Evolutionary conservation across 2,113 vertebrate genomes (phyloP), one percentile per base, ranked within the genome.

Genomic region (Centropus unirufus): DNA sequence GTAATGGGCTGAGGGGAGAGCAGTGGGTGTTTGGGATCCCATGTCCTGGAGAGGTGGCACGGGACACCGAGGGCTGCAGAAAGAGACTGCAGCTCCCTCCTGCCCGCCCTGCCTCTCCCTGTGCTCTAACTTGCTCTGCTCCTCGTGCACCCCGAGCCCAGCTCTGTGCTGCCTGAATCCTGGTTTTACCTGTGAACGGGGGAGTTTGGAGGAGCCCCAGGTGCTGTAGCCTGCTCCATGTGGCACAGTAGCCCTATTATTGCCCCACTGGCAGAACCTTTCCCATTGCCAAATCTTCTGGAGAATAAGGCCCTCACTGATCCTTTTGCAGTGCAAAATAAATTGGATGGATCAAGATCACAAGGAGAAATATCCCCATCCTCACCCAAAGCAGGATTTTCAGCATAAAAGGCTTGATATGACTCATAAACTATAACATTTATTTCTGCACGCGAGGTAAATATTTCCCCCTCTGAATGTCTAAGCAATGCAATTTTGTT

Each of bases 401-500:
- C 82, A 84, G 94, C 82, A 92, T 91, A 81, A 73, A 78, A 21
- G 42, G 40, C 89, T 88, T 87, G 72, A 75, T 81, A 75, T 93
- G 95, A 77, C 46, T 89, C 86, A 70, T 95, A 87, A 54, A 66
- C 78, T 80, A 46, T 63, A 92, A 84, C 88, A 87, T 83, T 92
- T 78, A 89, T 95, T 89, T 94, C 77, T 77, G 61, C 51, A 77
- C 0, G 1, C 2, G 20, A 95, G 69, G 92, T 95, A 96, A 96
- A 58, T 90, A 90, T 83, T 95, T 97, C 89, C 82, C 76, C 74
- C 64, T 87, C 52, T 36, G 66, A 96, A 92, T 10, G 4, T 83
- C 83, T 87, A 91, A 95, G 88, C 44, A 46, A 58, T 84, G 83
- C 87, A 76, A 54, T 93, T 96, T 92, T 81, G 42, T 93, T 93